Base-by-base conservation (phyloP, 2,113 vertebrate genomes). In the Picathartes gymnocephalus region DNA sequence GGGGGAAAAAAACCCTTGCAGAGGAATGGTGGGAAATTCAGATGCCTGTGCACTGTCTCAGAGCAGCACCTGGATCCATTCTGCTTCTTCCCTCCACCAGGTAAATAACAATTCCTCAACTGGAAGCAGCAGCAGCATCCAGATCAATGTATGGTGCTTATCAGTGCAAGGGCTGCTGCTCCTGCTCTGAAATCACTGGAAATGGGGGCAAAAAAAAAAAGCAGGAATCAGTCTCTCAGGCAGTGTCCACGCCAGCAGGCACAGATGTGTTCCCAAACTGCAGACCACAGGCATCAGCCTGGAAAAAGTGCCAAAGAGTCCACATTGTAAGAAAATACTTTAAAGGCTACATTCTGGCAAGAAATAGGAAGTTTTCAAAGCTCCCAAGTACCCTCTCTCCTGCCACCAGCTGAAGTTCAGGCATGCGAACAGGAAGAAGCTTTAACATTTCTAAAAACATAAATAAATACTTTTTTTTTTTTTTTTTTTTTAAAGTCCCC, bases 401-500 rank as follows among this genome's bases (percentile, higher is more conserved):
- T 73, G 79, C 56, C 40, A 58, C 54, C 85, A 88, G 82, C 71
- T 95, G 88, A n/a, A 83, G 71, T 6, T 93, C 76, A 93, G 69
- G 72, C 90, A 90, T n/a, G 64, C 4, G 2, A 95, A 73, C 78
- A 92, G 85, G 82, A 86, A 94, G 64, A 51, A 92, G 80, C 51
- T 92, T 86, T 88, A 60, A 78, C 37, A 66, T 73, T 81, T 88
- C 86, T 66, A 51, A 81, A 89, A 84, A 70, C 47, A 79, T 20
- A 96, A 94, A 90, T 88, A 94, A 90, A 92, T 80, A 82, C 15
- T 58, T 1, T 4, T 71, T 69, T 42, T 66, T 39, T 39, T 39
- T 39, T 39, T 39, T 40, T 88, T 77, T 70, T 15, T 44, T 6
- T 13, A 23, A 60, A 48, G 56, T 51, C 47, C 19, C 60, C 24